phyloP scores from a whole-genome alignment of 2,797 vertebrate genomes.

The Echeneis naucrates region DNA sequence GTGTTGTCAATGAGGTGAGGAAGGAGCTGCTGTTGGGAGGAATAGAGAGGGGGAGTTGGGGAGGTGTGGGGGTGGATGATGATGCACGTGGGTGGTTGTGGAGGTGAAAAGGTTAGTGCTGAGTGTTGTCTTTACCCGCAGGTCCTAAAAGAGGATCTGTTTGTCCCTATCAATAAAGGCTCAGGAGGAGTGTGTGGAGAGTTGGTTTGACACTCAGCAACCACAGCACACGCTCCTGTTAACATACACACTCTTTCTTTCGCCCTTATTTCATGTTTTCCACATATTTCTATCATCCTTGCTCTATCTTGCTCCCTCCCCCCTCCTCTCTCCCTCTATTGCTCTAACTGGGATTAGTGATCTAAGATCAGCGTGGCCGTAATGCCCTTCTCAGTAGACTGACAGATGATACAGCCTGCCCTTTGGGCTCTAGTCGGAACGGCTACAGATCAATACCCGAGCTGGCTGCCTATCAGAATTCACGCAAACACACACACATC shows the following conservation, averaged over 20 bases:
- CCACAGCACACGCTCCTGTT: neutral
- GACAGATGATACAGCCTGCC: constrained; percentile 77
- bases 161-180: constrained; percentile 68
- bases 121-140: constrained; percentile 40
- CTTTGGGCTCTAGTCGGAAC: constrained; percentile 72
- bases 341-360: constrained; percentile 67
- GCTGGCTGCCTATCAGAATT: constrained; percentile 74
- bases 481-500: constrained; percentile 29
- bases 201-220: constrained; percentile 9
- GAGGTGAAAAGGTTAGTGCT: constrained; percentile 62
- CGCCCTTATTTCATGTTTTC: constrained; percentile 43
- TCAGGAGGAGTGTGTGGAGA: constrained; percentile 12
- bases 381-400: constrained; percentile 72
- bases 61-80: neutral
- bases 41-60: neutral
- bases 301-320: constrained; percentile 11
- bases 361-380: constrained; percentile 68
- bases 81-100: constrained; percentile 57
- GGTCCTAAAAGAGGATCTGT: constrained; percentile 38
- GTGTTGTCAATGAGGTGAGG: constrained; percentile 58
- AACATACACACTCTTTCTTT: constrained; percentile 12
- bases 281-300: constrained; percentile 28
- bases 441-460: constrained; percentile 77
- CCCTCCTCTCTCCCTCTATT: neutral
- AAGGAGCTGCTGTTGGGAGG: constrained; percentile 39